Evolutionary conservation across 2,888 invertebrate species (phyloP), one percentile per base, ranked within the genome.

Genomic region (Tinea pellionella): DNA sequence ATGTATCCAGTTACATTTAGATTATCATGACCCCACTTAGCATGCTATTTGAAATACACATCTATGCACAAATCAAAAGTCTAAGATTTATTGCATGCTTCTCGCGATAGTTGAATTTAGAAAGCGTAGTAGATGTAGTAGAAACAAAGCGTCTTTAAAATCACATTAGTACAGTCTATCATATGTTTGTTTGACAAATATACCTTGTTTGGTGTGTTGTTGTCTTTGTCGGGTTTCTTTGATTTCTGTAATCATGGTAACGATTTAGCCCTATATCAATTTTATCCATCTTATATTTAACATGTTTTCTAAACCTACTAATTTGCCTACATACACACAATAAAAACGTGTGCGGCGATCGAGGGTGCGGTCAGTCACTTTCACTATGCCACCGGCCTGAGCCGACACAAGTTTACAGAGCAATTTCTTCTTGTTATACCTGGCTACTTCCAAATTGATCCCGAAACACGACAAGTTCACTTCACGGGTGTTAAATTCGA

Each of bases 211-310:
- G 92, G 91, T 74, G 91, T 91, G 75, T 89, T 88, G 75, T 88
- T 90, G 88, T 81, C 90, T 90, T 90, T 92, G 82, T 92, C 92
- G 76, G 89, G 89, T 90, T 92, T 93, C 90, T 92, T 92, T 87
- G 93, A 93, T 89, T 93, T 93, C 93, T 93, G 91, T 72, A 92
- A 92, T 74, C 70, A 79, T 68, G 70, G 63, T 41, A 76, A 75
- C 66, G 64, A 37, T 57, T 60, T 59, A 57, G 56, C 59, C 43
- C 12, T 53, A 12, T 18, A 13, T 53, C 12, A 18, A 12, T 16
- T 24, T n/a, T n/a, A n/a, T n/a, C n/a, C 24, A 24, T 24, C 6
- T 24, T 24, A 24, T 24, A 24, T 24, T 24, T 24, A 6, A 3
- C 6, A 24, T 6, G n/a, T n/a, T n/a, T n/a, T n/a, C n/a, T n/a